Percentiles rank a stretch among this genome's conserved stretches.
Conservation (phyloP, 2,113 vertebrate genomes). For the Gorsachius goisagi region DNA sequence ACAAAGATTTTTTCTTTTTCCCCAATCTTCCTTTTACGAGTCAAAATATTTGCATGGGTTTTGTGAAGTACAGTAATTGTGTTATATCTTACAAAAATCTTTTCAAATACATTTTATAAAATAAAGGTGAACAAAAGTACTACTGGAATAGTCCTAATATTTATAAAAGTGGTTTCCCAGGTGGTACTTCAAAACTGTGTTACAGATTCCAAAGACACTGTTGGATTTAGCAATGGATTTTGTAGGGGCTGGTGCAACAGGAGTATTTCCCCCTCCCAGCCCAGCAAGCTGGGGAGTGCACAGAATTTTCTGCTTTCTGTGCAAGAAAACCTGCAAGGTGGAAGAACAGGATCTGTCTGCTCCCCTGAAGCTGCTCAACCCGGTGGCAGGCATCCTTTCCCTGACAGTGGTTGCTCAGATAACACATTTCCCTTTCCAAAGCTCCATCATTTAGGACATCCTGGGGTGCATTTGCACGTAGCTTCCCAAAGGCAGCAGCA, state of each 20-base stretch:
- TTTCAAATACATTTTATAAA: not conserved
- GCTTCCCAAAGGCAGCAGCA: not conserved
- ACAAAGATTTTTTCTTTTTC: not conserved
- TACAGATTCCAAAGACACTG: not conserved
- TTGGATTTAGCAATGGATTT: not conserved
- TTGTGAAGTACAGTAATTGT: not conserved
- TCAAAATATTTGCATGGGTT: not conserved
- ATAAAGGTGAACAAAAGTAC: not conserved
- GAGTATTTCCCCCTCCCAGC: not conserved
- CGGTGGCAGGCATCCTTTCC: not conserved
- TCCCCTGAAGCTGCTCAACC: not conserved
- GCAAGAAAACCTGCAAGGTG: not conserved
- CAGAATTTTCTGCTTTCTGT: not conserved
- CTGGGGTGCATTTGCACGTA: not conserved
- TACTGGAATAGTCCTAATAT: not conserved
- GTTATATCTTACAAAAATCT: not conserved
- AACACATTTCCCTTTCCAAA: not conserved
- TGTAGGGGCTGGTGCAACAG: not conserved
- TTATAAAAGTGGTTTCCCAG: not conserved
- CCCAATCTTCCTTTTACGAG: not conserved
- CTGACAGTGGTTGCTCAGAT: not conserved
- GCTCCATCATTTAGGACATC: not conserved
- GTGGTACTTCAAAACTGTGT: not conserved
- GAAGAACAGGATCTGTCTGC: not conserved
- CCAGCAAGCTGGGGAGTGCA: not conserved